Percentiles rank a stretch among this genome's conserved stretches.
These are phyloP conservation scores for Eutolmus rufibarbis DNA, from an alignment of 2,888 invertebrate species.

Conservation along the genomic window DNA sequence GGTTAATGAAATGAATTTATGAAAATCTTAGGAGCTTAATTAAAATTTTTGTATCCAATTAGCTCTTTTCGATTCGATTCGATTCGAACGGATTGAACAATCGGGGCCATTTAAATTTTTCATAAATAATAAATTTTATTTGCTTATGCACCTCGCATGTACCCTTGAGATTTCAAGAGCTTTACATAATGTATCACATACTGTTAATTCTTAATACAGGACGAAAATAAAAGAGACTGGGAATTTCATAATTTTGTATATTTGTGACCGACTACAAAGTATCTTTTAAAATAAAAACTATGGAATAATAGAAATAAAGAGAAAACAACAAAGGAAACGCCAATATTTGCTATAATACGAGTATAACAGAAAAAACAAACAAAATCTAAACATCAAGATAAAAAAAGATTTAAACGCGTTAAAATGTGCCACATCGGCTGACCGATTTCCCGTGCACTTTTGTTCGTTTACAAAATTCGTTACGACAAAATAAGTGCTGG, in stretches of 20 bases:
- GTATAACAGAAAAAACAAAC: slow-evolving; percentile 40
- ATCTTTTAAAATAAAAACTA: slow-evolving; percentile 45
- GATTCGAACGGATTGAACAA: too few relatives aligned
- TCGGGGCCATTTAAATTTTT: background rate
- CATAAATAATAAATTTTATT: background rate
- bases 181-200: background rate
- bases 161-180: background rate
- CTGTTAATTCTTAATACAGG: background rate
- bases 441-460: background rate
- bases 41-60: too few relatives aligned
- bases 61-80: too few relatives aligned
- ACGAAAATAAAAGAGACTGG: background rate
- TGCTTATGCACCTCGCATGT: background rate
- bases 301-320: slow-evolving; percentile 45
- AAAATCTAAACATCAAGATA: slow-evolving; percentile 14
- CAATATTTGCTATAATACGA: slow-evolving; percentile 37
- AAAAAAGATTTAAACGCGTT: background rate
- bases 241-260: slow-evolving; percentile 32
- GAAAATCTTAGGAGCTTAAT: too few relatives aligned
- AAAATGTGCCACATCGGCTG: background rate
- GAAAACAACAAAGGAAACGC: slow-evolving; percentile 47
- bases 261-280: slow-evolving; percentile 46
- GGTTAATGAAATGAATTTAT: too few relatives aligned
- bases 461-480: background rate
- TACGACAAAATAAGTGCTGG: background rate